Conservation (phyloP, 2,113 vertebrate genomes). For the Psettodes erumei region DNA sequence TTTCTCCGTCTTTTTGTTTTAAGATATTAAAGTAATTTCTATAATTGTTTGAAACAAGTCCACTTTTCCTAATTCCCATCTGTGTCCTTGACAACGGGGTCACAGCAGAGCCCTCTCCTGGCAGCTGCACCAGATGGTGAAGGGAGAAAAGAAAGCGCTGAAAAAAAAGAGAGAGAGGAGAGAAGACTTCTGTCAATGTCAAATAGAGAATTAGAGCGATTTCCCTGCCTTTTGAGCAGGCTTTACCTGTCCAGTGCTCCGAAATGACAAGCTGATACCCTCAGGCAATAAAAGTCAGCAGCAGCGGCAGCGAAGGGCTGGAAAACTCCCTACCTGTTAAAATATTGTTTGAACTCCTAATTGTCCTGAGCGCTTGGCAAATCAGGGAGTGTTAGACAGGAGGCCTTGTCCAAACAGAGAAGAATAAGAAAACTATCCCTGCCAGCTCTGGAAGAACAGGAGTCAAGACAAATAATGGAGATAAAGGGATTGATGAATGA, state of each 20-base stretch:
- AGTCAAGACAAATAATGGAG: slow-evolving; percentile 64
- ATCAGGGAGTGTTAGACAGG: slow-evolving; percentile 63
- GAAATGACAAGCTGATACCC: slow-evolving; percentile 54
- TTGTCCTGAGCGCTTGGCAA: slow-evolving; percentile 64
- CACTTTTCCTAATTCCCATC: slow-evolving; percentile 92
- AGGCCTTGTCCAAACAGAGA: slow-evolving; percentile 68
- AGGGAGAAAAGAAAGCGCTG: slow-evolving; percentile 71
- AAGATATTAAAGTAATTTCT: slow-evolving; percentile 93
- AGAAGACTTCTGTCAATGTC: slow-evolving; percentile 68
- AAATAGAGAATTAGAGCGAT: slow-evolving; percentile 75
- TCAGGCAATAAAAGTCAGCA: slow-evolving; percentile 46
- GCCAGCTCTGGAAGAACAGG: slow-evolving; percentile 37
- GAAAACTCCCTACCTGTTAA: slow-evolving; percentile 61
- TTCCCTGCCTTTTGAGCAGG: slow-evolving; percentile 61
- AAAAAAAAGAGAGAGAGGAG: slow-evolving; percentile 68
- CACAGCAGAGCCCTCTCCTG: slow-evolving; percentile 74
- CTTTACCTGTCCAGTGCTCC: slow-evolving; percentile 59
- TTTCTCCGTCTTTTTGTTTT: slow-evolving; percentile 84
- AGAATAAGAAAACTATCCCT: slow-evolving; percentile 51
- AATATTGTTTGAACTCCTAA: slow-evolving; percentile 71
- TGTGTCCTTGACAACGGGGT: slow-evolving; percentile 91
- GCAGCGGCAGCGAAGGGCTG: background rate
- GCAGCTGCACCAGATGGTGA: slow-evolving; percentile 84
- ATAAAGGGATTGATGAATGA: slow-evolving; percentile 66
- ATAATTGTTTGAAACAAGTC: slow-evolving; percentile 92